A percentile compares a stretch with the other conserved stretches of the same genome.
Conservation (phyloP, 2,888 invertebrate genomes). For the Drosophila sordidapex region DNA sequence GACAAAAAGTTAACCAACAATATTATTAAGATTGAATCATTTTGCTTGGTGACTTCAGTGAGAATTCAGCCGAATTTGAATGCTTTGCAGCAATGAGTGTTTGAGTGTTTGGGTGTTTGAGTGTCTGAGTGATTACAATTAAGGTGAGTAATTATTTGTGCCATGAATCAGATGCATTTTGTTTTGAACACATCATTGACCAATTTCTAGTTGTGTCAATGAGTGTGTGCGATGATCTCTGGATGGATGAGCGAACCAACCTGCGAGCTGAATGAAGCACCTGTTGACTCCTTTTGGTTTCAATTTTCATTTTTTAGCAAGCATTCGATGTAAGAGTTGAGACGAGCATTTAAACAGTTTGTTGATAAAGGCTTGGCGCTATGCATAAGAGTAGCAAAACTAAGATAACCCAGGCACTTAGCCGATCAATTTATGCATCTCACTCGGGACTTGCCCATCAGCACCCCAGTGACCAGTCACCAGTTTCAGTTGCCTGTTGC, state of each 20-base stretch:
- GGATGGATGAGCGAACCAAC: slow-evolving; percentile 57
- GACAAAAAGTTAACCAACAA: not conserved
- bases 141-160: slow-evolving; percentile 31
- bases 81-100: not conserved
- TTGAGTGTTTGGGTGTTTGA: not conserved
- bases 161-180: slow-evolving; percentile 38
- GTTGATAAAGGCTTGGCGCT: slow-evolving; percentile 17
- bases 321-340: slow-evolving; percentile 34
- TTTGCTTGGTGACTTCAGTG: slow-evolving; percentile 16
- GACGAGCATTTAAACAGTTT: slow-evolving; percentile 28
- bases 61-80: slow-evolving; percentile 8
- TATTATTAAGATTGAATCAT: not conserved
- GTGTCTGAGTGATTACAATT: not conserved
- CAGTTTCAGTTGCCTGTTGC: slow-evolving; percentile 2
- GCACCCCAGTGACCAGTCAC: slow-evolving; percentile 11
- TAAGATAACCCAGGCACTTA: slow-evolving; percentile 39
- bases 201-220: slow-evolving; percentile 15
- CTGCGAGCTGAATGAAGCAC: slow-evolving; percentile 80
- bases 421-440: slow-evolving; percentile 46
- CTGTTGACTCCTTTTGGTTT: slow-evolving; percentile 69
- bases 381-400: slow-evolving; percentile 10
- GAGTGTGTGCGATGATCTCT: not conserved
- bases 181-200: slow-evolving; percentile 15
- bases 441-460: slow-evolving; percentile 35
- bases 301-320: slow-evolving; percentile 23